phyloP scores from a whole-genome alignment of 2,797 vertebrate species.

The Labroides dimidiatus region DNA sequence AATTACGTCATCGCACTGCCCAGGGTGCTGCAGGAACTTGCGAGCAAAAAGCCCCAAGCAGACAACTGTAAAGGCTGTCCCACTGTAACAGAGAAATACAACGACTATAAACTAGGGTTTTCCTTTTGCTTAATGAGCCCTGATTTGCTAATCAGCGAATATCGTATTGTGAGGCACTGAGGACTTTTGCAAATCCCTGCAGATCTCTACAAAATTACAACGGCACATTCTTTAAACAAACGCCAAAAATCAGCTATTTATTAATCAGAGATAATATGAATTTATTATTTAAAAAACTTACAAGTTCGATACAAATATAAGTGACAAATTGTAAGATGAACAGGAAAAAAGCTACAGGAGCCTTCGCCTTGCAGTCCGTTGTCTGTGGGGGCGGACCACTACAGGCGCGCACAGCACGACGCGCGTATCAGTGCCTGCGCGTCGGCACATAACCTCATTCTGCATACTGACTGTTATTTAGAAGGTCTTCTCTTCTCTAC shows the following conservation, averaged over 20 bases:
- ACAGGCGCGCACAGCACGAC: constrained; percentile 67
- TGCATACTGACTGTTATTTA: constrained; percentile 47
- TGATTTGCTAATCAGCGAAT: neutral
- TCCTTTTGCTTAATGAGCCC: neutral
- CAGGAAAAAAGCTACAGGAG: neutral
- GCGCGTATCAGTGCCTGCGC: constrained; percentile 56
- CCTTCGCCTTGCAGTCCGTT: constrained; percentile 26
- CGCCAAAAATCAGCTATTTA: neutral
- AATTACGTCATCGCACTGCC: constrained; percentile 69
- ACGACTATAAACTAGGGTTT: neutral
- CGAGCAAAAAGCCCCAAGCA: constrained; percentile 9
- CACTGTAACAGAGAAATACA: neutral
- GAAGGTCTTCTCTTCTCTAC: constrained; percentile 23
- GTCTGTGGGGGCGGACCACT: constrained; percentile 72
- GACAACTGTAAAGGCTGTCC: neutral
- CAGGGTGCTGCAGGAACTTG: constrained; percentile 38
- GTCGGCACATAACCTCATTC: constrained; percentile 58
- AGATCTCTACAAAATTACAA: neutral
- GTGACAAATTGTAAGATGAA: neutral
- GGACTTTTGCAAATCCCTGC: neutral
- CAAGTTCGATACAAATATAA: neutral
- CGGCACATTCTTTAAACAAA: neutral
- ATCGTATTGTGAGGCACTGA: neutral
- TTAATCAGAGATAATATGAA: neutral
- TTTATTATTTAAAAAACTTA: neutral